Evolutionary conservation across 2,113 vertebrate genomes (phyloP).

Genomic region (Istiophorus platypterus): DNA sequence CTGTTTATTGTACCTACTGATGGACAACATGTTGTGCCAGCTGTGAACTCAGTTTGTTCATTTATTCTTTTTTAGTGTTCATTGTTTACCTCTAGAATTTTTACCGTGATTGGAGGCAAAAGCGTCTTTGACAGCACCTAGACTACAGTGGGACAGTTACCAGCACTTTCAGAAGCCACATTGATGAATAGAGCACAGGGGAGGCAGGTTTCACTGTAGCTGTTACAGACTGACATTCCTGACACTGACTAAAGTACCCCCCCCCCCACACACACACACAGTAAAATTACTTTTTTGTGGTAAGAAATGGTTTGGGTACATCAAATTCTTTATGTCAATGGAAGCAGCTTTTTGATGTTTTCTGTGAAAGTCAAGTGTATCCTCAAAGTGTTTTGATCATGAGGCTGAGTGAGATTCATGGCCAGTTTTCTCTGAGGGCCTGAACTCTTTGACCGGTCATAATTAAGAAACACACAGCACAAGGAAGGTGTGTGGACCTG

Average conservation of each 20-base stretch:
- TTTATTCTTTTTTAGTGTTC: not conserved
- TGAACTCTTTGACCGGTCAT: slow-evolving; percentile 42
- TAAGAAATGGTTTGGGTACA: not conserved
- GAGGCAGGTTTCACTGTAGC: not conserved
- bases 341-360: slow-evolving; percentile 14
- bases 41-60: not conserved
- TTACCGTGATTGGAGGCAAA: not conserved
- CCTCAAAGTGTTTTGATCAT: slow-evolving; percentile 71
- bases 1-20: not conserved
- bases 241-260: not conserved
- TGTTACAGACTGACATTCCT: slow-evolving; percentile 1
- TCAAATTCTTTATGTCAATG: not conserved
- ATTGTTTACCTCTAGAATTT: not conserved
- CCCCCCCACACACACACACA: no score
- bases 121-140: not conserved
- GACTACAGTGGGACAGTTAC: not conserved
- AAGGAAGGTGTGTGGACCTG: slow-evolving; percentile 72
- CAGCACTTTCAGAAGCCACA: not conserved
- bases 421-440: slow-evolving; percentile 48
- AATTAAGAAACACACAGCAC: slow-evolving; percentile 64
- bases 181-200: slow-evolving; percentile 1
- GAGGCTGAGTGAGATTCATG: slow-evolving; percentile 72
- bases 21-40: not conserved
- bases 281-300: not conserved
- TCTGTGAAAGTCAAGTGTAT: not conserved